phyloP scores from a whole-genome alignment of 2,113 vertebrate genomes.

The Ictidomys tridecemlineatus region DNA sequence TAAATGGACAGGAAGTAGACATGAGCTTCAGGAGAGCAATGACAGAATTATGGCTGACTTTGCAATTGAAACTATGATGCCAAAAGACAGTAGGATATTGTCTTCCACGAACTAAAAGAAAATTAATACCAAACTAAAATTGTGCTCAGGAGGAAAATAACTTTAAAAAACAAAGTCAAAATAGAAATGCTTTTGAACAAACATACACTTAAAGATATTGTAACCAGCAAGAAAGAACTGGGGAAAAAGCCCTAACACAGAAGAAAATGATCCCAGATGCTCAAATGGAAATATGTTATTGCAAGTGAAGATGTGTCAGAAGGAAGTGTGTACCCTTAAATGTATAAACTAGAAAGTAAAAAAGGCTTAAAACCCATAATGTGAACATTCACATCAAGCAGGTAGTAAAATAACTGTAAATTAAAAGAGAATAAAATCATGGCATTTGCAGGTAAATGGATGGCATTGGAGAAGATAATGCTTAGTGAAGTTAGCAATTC shows the following conservation, averaged over 20 bases:
- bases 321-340: neutral
- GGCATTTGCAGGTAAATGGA: too few species aligned
- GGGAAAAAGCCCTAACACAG: neutral
- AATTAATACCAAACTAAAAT: conserved; percentile 10
- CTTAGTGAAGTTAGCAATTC: too few species aligned
- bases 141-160: neutral
- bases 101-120: conserved; percentile 24
- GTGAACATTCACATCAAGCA: neutral
- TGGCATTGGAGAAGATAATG: too few species aligned
- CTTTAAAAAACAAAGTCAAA: conserved; percentile 16
- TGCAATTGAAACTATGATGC: conserved; percentile 35
- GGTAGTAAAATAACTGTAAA: neutral
- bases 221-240: conserved; percentile 7
- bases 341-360: neutral
- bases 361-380: neutral
- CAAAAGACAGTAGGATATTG: neutral
- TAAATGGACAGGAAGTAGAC: neutral
- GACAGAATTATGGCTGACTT: neutral
- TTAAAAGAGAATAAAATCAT: neutral
- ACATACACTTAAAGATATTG: neutral
- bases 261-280: neutral
- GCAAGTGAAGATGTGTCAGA: neutral
- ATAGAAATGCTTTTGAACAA: neutral
- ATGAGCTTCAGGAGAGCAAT: neutral
- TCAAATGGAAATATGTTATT: neutral